Evolutionary conservation across 2,797 vertebrate species (phyloP).

Genomic region (Mastacembelus armatus): DNA sequence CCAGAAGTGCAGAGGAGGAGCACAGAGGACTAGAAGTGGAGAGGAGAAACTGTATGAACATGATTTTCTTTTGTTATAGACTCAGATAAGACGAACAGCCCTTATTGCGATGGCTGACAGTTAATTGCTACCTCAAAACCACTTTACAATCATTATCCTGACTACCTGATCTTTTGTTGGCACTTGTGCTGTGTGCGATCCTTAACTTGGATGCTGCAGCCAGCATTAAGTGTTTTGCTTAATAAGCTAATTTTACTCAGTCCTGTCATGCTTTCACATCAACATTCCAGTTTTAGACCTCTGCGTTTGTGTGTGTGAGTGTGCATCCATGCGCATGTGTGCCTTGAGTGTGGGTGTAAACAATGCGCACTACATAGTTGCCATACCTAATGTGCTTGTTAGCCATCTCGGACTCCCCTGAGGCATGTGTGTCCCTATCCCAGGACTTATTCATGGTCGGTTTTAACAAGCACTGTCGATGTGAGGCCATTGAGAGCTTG

Average conservation of each 20-base stretch:
- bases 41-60: constrained; percentile 44
- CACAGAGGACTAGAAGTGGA: constrained; percentile 47
- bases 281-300: constrained; percentile 41
- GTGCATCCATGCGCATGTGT: constrained; percentile 47
- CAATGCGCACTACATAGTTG: constrained; percentile 74
- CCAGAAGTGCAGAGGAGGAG: constrained; percentile 75
- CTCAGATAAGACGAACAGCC: constrained; percentile 64
- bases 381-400: constrained; percentile 82
- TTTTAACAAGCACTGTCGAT: constrained; percentile 82
- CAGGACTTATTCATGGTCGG: constrained; percentile 75
- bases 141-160: constrained; percentile 73
- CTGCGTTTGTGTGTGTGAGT: constrained; percentile 27
- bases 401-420: constrained; percentile 73
- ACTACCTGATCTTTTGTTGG: constrained; percentile 65
- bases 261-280: constrained; percentile 19
- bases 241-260: constrained; percentile 64
- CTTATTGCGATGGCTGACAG: constrained; percentile 53
- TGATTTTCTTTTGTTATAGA: constrained; percentile 63
- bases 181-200: constrained; percentile 47
- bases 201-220: constrained; percentile 53
- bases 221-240: constrained; percentile 52
- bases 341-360: constrained; percentile 68
- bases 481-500: constrained; percentile 75
- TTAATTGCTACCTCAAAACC: constrained; percentile 67
- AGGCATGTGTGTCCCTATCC: constrained; percentile 70